Evolutionary conservation across 92 coral and sea anemone species (phyloP).

Genomic region (Plumapathes pennacea): DNA sequence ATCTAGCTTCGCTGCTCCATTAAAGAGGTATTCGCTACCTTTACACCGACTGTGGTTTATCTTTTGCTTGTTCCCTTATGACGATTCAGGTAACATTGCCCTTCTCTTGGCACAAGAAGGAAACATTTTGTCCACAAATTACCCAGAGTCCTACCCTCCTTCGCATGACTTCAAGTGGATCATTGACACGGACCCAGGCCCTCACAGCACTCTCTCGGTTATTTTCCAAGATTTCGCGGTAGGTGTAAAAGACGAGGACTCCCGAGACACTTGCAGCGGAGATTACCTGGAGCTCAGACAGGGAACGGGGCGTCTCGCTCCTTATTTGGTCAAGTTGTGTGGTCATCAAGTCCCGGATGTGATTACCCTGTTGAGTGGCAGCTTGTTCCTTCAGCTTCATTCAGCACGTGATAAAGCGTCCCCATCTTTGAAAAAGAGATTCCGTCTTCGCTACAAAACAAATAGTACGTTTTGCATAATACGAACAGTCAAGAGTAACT

Average conservation of each 20-base stretch:
- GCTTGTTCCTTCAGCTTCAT: constrained; percentile 66
- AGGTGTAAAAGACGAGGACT: constrained; percentile 56
- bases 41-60: no score
- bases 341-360: constrained; percentile 50
- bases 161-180: constrained; percentile 71
- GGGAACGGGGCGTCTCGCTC: constrained; percentile 70
- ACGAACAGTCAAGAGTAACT: no score
- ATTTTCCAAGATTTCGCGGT: constrained; percentile 63
- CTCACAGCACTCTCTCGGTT: constrained; percentile 35
- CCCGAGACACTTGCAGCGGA: constrained; percentile 49
- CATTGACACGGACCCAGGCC: constrained; percentile 19
- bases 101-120: constrained; percentile 55
- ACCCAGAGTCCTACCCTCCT: constrained; percentile 59
- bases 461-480: constrained; percentile 50
- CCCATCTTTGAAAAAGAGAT: constrained; percentile 11
- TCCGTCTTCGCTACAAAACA: constrained; percentile 44
- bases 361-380: constrained; percentile 50
- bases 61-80: no score
- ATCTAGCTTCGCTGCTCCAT: neutral
- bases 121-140: constrained; percentile 63
- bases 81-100: constrained; percentile 57
- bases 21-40: neutral
- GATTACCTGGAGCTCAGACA: constrained; percentile 73
- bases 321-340: constrained; percentile 59
- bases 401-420: constrained; percentile 16